phyloP scores from a whole-genome alignment of 2,113 vertebrate genomes.

The Amphiprion percula region DNA sequence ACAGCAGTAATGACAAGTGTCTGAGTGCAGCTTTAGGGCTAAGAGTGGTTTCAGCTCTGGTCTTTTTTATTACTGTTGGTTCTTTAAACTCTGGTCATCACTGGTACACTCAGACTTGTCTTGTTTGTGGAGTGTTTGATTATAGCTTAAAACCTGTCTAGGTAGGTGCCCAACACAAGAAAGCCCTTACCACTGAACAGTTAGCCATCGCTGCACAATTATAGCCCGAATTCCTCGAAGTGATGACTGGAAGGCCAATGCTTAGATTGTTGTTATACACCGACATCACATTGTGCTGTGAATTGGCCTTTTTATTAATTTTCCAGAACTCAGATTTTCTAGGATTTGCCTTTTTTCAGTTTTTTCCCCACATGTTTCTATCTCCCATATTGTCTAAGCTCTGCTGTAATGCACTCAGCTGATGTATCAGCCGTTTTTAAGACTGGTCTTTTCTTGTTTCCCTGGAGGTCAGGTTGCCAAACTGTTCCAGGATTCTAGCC shows the following conservation, averaged over 20 bases:
- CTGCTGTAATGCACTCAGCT: not conserved
- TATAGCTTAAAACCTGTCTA: not conserved
- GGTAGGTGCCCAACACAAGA: not conserved
- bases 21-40: constrained; percentile 25
- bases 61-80: constrained; percentile 25
- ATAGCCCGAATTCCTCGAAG: too few species aligned
- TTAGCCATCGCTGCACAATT: not conserved
- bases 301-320: too few species aligned
- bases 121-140: not conserved
- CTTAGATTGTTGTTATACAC: too few species aligned
- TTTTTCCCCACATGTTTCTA: not conserved
- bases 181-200: not conserved
- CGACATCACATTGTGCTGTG: too few species aligned
- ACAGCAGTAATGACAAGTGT: constrained; percentile 56
- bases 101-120: constrained; percentile 1
- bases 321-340: too few species aligned
- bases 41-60: constrained; percentile 10
- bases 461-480: constrained; percentile 99
- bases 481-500: constrained; percentile 99
- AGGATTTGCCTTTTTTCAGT: too few species aligned
- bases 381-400: constrained; percentile 8
- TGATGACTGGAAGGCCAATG: too few species aligned
- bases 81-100: constrained; percentile 36
- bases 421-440: constrained; percentile 87
- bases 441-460: constrained; percentile 99